A percentile compares a stretch with the other conserved stretches of the same genome.
These are phyloP conservation scores for Poecilia gillii DNA, from an alignment of 2,797 vertebrate genomes.

Conservation along the genomic window DNA sequence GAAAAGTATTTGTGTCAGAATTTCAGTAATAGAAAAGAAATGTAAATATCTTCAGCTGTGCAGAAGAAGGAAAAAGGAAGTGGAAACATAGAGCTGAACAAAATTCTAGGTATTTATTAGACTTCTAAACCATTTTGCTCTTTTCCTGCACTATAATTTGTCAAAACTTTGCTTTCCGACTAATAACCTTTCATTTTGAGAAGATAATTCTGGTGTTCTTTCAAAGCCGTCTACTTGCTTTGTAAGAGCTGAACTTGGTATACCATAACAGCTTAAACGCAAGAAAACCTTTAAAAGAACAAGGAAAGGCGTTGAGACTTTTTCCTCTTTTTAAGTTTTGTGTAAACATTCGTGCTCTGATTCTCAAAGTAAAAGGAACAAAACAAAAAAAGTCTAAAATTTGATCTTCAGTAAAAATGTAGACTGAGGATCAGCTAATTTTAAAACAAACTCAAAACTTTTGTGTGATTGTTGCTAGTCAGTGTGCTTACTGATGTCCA, in stretches of 20 bases:
- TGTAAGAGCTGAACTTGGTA: background rate
- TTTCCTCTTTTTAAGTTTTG: background rate
- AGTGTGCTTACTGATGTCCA: background rate
- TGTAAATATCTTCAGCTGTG: background rate
- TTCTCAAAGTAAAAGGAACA: constrained; percentile 5
- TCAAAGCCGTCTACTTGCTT: constrained; percentile 11
- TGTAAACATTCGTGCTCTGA: background rate
- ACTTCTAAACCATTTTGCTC: background rate
- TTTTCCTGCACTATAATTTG: background rate
- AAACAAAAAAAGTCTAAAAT: background rate
- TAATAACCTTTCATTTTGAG: constrained; percentile 15
- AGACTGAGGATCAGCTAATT: background rate
- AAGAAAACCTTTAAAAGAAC: background rate
- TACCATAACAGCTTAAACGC: constrained; percentile 7
- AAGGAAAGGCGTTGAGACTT: background rate
- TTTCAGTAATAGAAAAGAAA: background rate
- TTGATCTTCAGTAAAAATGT: constrained; percentile 2
- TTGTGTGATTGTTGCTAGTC: background rate
- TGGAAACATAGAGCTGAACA: background rate
- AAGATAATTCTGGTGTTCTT: constrained; percentile 12
- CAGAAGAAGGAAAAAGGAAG: background rate
- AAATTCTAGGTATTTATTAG: background rate
- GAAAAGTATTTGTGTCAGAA: background rate
- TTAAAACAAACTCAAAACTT: background rate
- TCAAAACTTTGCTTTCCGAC: constrained; percentile 13